Base-by-base conservation (phyloP, 2,888 invertebrate species). In the Pedicia rivosa region DNA sequence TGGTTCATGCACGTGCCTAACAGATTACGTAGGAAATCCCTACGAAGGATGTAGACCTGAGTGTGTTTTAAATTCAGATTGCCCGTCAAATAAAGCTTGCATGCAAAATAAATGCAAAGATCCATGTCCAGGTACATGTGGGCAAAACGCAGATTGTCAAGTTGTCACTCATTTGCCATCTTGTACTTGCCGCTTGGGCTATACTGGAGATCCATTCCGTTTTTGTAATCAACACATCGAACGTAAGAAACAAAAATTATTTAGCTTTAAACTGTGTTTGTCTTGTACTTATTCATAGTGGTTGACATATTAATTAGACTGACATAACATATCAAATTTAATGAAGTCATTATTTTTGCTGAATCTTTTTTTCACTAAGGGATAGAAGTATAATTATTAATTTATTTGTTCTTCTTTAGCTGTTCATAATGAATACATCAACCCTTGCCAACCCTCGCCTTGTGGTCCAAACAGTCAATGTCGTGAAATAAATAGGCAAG, bases 391-490 rank as follows among this genome's bases (percentile, higher is more conserved):
- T 14, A 20, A 9, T 32, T 4, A 22, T 7, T 20, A 67, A 68
- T 45, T 63, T 65, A 47, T 73, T 72, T 46, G 59, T 63, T 26
- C 63, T 63, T 44, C 46, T 62, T 12, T 38, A 53, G 53, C 51
- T 3, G 35, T 45, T 17, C 31, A 47, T 5, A 47, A 47, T 16
- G 54, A 55, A 24, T 55, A 55, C 37, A 43, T 53, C 1, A 56
- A 56, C 42, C 55, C 58, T 4, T 60, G 59, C 36, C 49, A 60
- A 44, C 70, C 73, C 34, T 72, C 76, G 33, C 79, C 78, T 1
- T 81, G 81, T 50, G 81, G 81, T 3, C 75, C 79, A n/a, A 78
- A 80, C 50, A 79, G 80, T 50, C 78, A 78, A 55, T 83, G 83
- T 51, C 70, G 72, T 47, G 66, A 68, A 40, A 54, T 71, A 2